phyloP scores from a whole-genome alignment of 1,140 invertebrate species.

The Drosophila grimshawi region DNA sequence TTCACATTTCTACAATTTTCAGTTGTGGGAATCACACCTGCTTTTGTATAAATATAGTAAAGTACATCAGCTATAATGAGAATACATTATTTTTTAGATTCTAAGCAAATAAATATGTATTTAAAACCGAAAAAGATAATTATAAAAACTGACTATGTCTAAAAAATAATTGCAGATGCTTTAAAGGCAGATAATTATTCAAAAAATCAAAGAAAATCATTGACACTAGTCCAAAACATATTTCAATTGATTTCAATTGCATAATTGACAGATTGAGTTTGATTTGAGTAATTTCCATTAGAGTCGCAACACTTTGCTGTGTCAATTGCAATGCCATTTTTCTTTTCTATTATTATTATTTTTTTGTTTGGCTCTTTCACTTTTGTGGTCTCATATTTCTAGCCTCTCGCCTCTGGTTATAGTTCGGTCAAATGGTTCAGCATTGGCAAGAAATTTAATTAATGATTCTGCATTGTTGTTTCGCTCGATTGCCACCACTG shows the following conservation, averaged over 20 bases:
- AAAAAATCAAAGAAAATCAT: background rate
- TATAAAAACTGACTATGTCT: too few relatives aligned
- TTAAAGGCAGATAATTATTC: too few relatives aligned
- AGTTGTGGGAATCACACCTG: background rate
- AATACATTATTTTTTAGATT: background rate
- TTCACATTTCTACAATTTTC: background rate
- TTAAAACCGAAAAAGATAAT: background rate
- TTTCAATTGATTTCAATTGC: constrained; percentile 4
- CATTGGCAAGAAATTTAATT: constrained; percentile 72
- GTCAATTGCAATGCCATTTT: constrained; percentile 44
- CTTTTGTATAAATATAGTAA: background rate
- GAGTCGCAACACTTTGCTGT: constrained; percentile 14
- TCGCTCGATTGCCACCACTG: constrained; percentile 65
- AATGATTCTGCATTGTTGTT: constrained; percentile 74
- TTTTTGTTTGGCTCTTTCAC: constrained; percentile 27
- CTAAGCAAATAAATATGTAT: background rate
- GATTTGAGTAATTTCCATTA: background rate
- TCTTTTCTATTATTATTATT: constrained; percentile 1
- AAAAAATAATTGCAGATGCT: too few relatives aligned
- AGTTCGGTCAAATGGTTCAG: constrained; percentile 57
- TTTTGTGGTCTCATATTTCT: constrained; percentile 32
- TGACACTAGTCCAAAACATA: background rate
- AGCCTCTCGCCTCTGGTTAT: background rate
- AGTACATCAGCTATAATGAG: background rate
- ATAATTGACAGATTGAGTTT: constrained; percentile 12